Conservation (phyloP, 2,797 vertebrate genomes). For the Pygocentrus nattereri region DNA sequence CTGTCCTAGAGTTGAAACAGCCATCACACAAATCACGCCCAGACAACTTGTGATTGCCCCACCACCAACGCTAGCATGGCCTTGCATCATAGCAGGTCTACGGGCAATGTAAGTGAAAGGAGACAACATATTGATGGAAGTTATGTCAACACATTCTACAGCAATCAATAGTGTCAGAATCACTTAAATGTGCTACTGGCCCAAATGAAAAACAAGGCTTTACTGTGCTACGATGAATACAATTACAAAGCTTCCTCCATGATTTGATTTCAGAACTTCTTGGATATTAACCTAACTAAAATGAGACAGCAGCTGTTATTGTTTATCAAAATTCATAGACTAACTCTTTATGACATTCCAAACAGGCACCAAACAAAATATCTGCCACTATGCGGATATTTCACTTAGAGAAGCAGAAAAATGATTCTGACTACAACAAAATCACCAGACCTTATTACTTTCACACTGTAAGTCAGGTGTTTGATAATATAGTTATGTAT, state of each 20-base stretch:
- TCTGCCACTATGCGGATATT: not conserved
- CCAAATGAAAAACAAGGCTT: constrained; percentile 34
- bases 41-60: constrained; percentile 59
- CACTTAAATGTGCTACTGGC: constrained; percentile 51
- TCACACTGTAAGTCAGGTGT: not conserved
- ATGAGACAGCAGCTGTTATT: constrained; percentile 16
- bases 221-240: constrained; percentile 25
- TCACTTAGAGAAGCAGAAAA: not conserved
- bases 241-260: constrained; percentile 14
- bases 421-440: not conserved
- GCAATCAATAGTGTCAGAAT: constrained; percentile 69
- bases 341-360: not conserved
- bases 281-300: constrained; percentile 20
- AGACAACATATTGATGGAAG: constrained; percentile 73
- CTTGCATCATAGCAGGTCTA: constrained; percentile 77
- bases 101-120: constrained; percentile 76
- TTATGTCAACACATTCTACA: constrained; percentile 74
- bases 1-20: constrained; percentile 53
- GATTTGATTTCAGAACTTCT: not conserved
- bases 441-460: not conserved
- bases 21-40: constrained; percentile 51
- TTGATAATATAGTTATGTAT: not conserved
- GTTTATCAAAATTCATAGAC: not conserved
- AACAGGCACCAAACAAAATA: not conserved
- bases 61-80: constrained; percentile 66